Evolutionary conservation across 2,797 vertebrate genomes (phyloP).

Genomic region (Melanotaenia nigrans): DNA sequence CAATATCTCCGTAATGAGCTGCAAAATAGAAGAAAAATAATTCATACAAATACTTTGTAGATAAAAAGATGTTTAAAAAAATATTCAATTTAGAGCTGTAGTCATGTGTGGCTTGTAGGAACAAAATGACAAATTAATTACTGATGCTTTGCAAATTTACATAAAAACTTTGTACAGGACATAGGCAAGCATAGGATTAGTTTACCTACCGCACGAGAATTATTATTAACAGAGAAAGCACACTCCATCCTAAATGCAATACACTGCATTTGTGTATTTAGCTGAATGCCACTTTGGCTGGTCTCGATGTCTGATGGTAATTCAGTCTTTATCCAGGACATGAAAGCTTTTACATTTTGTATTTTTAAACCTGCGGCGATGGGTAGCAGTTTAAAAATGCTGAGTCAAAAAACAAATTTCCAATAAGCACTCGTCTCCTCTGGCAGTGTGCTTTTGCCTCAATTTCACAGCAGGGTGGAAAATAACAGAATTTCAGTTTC

Average conservation of each 20-base stretch:
- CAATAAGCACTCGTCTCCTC: constrained; percentile 56
- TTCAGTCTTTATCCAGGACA: constrained; percentile 43
- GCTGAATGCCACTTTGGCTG: constrained; percentile 22
- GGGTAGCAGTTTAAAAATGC: constrained; percentile 46
- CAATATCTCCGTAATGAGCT: neutral
- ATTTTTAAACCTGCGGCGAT: constrained; percentile 41
- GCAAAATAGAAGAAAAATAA: neutral
- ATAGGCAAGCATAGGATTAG: neutral
- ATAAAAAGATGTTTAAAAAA: neutral
- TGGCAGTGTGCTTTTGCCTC: constrained; percentile 39
- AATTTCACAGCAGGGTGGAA: constrained; percentile 55
- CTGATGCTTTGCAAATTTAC: neutral
- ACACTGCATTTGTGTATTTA: constrained; percentile 1
- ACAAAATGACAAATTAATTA: neutral
- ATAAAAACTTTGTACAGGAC: constrained; percentile 4
- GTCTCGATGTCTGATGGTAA: constrained; percentile 44
- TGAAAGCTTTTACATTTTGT: constrained; percentile 48
- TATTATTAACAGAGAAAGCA: neutral
- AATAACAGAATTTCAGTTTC: constrained; percentile 55
- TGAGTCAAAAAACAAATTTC: constrained; percentile 48
- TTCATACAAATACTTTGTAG: neutral
- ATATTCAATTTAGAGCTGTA: neutral
- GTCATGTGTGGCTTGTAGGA: neutral
- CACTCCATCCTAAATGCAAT: constrained; percentile 13
- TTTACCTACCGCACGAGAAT: neutral